phyloP scores from a whole-genome alignment of 2,888 invertebrate species.

The Drosophila suboccidentalis region DNA sequence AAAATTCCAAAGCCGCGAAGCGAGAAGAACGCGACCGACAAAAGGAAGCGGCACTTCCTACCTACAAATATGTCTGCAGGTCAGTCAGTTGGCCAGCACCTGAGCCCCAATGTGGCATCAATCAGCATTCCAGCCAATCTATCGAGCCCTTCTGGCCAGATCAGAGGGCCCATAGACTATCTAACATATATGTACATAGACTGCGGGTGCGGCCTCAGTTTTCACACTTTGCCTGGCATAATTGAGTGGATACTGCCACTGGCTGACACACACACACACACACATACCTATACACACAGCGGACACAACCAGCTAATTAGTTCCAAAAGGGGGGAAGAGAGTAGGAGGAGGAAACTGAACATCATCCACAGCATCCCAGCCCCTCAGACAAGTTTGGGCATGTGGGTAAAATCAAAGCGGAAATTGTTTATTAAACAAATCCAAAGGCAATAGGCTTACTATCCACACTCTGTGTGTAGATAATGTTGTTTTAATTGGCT shows the following conservation, averaged over 20 bases:
- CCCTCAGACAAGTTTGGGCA: conserved; percentile 40
- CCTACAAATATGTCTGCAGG: conserved; percentile 8
- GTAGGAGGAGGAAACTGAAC: not conserved
- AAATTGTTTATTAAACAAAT: conserved; percentile 80
- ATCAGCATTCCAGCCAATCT: conserved; percentile 31
- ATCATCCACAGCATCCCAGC: conserved; percentile 31
- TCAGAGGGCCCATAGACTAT: conserved; percentile 17
- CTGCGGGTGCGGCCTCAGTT: conserved; percentile 51
- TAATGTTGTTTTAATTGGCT: conserved; percentile 73
- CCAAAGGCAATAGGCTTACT: conserved; percentile 35
- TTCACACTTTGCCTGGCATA: conserved; percentile 67
- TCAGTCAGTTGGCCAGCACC: conserved; percentile 33
- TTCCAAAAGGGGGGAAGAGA: not conserved
- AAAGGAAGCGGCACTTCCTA: conserved; percentile 73
- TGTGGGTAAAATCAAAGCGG: conserved; percentile 67
- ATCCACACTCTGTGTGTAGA: conserved; percentile 34
- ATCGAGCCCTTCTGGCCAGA: not conserved
- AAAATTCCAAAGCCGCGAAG: conserved; percentile 52
- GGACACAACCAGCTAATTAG: conserved; percentile 56
- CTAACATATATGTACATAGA: conserved; percentile 2
- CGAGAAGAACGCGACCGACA: conserved; percentile 47
- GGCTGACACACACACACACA: conserved; percentile 2
- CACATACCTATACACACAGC: not conserved
- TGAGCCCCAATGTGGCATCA: conserved; percentile 44
- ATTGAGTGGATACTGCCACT: conserved; percentile 50